Evolutionary conservation across 1,140 invertebrate species (phyloP).

Genomic region (Dreissena polymorpha): DNA sequence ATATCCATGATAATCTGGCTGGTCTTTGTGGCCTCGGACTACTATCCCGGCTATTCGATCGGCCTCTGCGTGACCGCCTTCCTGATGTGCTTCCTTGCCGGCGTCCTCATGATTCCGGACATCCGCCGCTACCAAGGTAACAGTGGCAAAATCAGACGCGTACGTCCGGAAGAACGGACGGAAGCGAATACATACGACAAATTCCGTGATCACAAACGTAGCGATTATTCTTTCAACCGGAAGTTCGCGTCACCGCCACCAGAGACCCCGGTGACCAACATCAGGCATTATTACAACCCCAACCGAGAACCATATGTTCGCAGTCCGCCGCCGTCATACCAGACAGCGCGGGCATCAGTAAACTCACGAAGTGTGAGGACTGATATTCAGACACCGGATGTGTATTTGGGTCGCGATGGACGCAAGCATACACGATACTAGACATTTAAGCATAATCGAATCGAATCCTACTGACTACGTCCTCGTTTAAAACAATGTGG

Average conservation of each 20-base stretch:
- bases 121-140: constrained; percentile 30
- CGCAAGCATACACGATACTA: constrained; percentile 23
- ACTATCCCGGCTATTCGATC: constrained; percentile 37
- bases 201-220: not conserved
- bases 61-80: constrained; percentile 26
- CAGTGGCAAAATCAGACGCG: not conserved
- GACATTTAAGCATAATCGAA: not conserved
- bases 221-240: constrained; percentile 39
- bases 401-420: constrained; percentile 38
- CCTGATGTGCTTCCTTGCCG: constrained; percentile 36
- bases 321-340: constrained; percentile 39
- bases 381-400: constrained; percentile 45
- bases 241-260: not conserved
- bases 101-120: constrained; percentile 48
- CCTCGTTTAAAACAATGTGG: no score
- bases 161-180: not conserved
- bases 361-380: constrained; percentile 1
- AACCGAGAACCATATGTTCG: constrained; percentile 37
- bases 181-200: not conserved
- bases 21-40: constrained; percentile 3
- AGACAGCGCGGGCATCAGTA: not conserved
- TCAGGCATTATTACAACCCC: constrained; percentile 48
- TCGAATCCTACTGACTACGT: not conserved
- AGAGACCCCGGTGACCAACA: constrained; percentile 2
- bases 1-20: constrained; percentile 47